Evolutionary conservation across 2,797 vertebrate species (phyloP), one percentile per base, ranked within the genome.

Genomic region (Gymnoscopelus braueri): DNA sequence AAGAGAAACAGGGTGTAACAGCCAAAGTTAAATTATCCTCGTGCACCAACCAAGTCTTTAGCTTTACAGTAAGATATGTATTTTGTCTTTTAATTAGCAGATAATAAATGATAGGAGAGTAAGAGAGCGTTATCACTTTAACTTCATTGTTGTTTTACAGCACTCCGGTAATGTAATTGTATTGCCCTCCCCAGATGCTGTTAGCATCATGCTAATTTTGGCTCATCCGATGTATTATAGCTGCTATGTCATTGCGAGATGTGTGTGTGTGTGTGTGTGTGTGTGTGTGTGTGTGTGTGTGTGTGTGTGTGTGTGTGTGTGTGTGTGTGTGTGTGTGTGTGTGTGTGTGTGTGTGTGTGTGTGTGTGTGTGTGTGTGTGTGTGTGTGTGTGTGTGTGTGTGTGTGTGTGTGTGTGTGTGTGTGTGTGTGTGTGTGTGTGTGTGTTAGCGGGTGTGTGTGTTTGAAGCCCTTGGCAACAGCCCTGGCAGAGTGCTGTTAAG

Each of bases 21-120:
- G 83, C 78, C 84, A 83, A 88, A 79, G 87, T 89, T 63, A 81
- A 85, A 88, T 87, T 86, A 72, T 72, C 48, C 26, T 12, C 83
- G 64, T 71, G 8, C 81, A 19, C 19, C 19, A 39, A 79, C 56
- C 52, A 19, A 19, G 67, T 80, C 53, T 60, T 57, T 72, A 67
- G 77, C 53, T 79, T 60, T 44, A 44, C 39, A 44, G 39, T 44
- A 66, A 84, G 82, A 81, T 84, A 77, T 64, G 69, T 75, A 69
- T 79, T 85, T 77, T 54, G 14, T 10, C 81, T 75, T 66, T 0
- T 74, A 52, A 82, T 60, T 14, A 23, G 69, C 59, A 7, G 29
- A 12, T 47, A 32, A 48, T 24, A 23, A 15, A 59, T 69, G 62
- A 81, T 3, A 58, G 19, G 39, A 6, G 24, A 19, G 19, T 19